Evolutionary conservation across 2,113 vertebrate genomes (phyloP), one percentile per base, ranked within the genome.

Genomic region (Rattus rattus): DNA sequence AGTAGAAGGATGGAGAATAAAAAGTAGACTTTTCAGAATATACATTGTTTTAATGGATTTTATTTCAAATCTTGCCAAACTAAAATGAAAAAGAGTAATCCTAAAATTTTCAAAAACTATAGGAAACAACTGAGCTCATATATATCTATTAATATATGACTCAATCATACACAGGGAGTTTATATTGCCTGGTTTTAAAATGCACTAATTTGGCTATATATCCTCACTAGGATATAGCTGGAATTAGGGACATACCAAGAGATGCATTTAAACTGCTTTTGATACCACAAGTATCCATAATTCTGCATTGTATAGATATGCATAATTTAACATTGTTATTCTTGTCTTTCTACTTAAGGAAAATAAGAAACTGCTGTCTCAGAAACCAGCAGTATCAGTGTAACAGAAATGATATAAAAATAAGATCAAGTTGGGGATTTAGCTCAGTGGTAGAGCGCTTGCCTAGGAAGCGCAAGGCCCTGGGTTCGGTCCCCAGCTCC

Each of bases 121-220:
- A 56, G 54, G 65, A 73, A 94, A 67, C 22, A 75, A 96, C 73
- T 47, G 30, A 91, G 20, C 4, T 52, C 28, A 54, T 11, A 47
- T 49, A 28, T 67, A 7, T 65, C 5, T 77, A 39, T 26, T 86
- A 65, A 54, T 20, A 86, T 84, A 17, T 89, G 36, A 70, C 14
- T 61, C 70, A 96, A 30, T 12, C 26, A 76, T 81, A 59, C 20
- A 89, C 20, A 59, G 28, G 3, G 61, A 49, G 77, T 39, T 70
- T 92, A 70, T 89, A 88, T 77, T 9, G 56, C 36, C 26, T 26
- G 8, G n/a, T 47, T 94, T 89, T 65, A 94, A 94, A 81, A 86
- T 14, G 14, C 7, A n/a, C 11, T 90, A 84, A 61, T 69, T 85
- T 88, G 49, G 67, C 16, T 88, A 5, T 26, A 65, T 13, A 75